Conservation (phyloP, 2,888 invertebrate species). For the Mactromeris polynyma region DNA sequence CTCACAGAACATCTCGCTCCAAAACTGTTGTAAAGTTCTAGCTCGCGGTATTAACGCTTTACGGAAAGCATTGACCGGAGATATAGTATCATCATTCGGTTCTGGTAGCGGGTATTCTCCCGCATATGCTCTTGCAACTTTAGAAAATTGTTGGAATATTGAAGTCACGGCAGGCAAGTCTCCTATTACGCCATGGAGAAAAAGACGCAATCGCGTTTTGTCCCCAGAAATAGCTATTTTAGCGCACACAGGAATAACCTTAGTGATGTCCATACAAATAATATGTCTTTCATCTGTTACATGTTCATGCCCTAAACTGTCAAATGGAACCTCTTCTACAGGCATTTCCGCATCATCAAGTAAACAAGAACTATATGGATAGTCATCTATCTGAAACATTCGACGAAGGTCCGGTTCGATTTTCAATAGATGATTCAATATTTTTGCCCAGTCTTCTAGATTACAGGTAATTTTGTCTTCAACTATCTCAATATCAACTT, state of each 20-base stretch:
- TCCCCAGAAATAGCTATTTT: conserved; percentile 30
- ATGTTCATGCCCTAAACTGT: conserved; percentile 17
- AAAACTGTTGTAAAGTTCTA: conserved; percentile 19
- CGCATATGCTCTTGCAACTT: neutral
- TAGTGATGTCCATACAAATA: conserved; percentile 37
- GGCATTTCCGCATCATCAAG: conserved; percentile 16
- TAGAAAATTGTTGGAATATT: conserved; percentile 37
- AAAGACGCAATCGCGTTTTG: conserved; percentile 32
- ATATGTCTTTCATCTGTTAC: conserved; percentile 38
- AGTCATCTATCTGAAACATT: conserved; percentile 25
- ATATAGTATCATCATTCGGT: neutral
- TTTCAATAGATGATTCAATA: conserved; percentile 45
- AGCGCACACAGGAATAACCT: conserved; percentile 43
- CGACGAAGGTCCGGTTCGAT: conserved; percentile 52
- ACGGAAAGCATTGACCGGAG: conserved; percentile 23
- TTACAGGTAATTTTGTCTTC: conserved; percentile 22
- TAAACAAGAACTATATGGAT: neutral
- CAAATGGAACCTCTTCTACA: conserved; percentile 36
- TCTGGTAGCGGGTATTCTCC: conserved; percentile 29
- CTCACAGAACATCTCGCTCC: conserved; percentile 10
- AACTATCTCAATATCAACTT: conserved; percentile 45
- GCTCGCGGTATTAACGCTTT: conserved; percentile 26
- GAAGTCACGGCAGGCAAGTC: conserved; percentile 35
- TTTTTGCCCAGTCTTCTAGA: conserved; percentile 32
- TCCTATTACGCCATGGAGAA: conserved; percentile 31